These are phyloP conservation scores for Keiferia lycopersicella DNA, from an alignment of 2,888 invertebrate genomes.

Conservation along the genomic window DNA sequence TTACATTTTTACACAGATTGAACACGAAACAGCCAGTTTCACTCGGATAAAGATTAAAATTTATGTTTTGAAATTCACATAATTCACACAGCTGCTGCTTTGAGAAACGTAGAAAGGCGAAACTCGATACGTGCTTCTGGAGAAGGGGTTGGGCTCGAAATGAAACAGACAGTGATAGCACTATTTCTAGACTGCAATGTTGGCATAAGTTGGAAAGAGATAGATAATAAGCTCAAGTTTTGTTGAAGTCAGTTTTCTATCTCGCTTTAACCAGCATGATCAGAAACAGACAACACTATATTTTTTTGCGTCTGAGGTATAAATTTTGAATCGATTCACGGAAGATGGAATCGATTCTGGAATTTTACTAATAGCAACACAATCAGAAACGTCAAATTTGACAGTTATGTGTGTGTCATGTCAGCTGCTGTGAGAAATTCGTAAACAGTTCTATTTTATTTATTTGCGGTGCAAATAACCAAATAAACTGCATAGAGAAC, in stretches of 20 bases:
- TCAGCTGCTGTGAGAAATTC: slow-evolving; percentile 21
- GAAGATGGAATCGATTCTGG: neutral
- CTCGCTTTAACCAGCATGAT: neutral
- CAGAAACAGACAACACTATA: slow-evolving; percentile 2
- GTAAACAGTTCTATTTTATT: slow-evolving; percentile 18
- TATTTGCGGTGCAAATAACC: neutral
- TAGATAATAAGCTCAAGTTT: slow-evolving; percentile 39
- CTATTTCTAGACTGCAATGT: slow-evolving; percentile 31
- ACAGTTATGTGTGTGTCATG: neutral
- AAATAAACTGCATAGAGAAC: neutral
- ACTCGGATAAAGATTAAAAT: neutral
- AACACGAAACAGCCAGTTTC: neutral
- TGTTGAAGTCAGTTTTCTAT: neutral
- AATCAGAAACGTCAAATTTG: neutral
- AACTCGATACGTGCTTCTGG: slow-evolving; percentile 24
- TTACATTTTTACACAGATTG: neutral
- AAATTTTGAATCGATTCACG: neutral
- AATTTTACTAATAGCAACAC: neutral
- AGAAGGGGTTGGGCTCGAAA: slow-evolving; percentile 33
- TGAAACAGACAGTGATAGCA: slow-evolving; percentile 44
- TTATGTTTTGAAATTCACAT: slow-evolving; percentile 2
- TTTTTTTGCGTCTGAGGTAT: neutral
- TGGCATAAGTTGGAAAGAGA: slow-evolving; percentile 46
- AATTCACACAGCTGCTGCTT: slow-evolving; percentile 12
- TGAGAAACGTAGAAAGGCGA: slow-evolving; percentile 15